phyloP scores from a whole-genome alignment of 1,140 invertebrate genomes.

The Zaprionus africanus region DNA sequence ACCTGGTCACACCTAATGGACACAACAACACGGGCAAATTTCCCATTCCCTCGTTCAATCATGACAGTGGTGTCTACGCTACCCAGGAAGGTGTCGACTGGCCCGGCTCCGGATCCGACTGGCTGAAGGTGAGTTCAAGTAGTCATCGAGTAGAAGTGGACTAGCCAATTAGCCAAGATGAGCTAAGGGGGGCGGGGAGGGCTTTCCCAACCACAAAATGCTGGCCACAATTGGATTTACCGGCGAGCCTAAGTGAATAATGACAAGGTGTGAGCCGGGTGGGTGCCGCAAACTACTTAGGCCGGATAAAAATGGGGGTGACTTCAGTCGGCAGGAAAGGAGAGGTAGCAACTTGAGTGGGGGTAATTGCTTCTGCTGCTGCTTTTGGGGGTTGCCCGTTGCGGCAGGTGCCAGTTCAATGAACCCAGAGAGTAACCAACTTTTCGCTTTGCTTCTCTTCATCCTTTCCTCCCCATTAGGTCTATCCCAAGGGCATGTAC shows the following conservation, averaged over 20 bases:
- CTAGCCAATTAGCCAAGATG: slow-evolving; percentile 39
- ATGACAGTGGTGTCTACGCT: slow-evolving; percentile 85
- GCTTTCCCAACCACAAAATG: slow-evolving; percentile 15
- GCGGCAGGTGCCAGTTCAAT: slow-evolving; percentile 38
- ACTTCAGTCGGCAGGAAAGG: not conserved
- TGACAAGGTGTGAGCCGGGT: slow-evolving; percentile 18
- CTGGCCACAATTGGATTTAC: slow-evolving; percentile 35
- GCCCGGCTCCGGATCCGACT: slow-evolving; percentile 84
- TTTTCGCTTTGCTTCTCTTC: not conserved
- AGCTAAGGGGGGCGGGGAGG: slow-evolving; percentile 24
- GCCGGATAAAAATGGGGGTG: slow-evolving; percentile 54
- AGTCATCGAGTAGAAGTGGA: slow-evolving; percentile 4
- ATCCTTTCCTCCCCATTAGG: slow-evolving; percentile 67
- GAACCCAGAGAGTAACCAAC: slow-evolving; percentile 37
- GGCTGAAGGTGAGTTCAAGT: slow-evolving; percentile 85
- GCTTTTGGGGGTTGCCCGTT: slow-evolving; percentile 22
- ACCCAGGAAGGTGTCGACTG: slow-evolving; percentile 84
- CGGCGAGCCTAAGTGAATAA: slow-evolving; percentile 39
- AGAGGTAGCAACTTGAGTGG: not conserved
- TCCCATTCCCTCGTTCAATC: slow-evolving; percentile 84
- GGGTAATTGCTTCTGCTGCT: slow-evolving; percentile 24
- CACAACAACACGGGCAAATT: slow-evolving; percentile 83
- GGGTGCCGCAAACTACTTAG: slow-evolving; percentile 56
- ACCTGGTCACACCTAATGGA: slow-evolving; percentile 83
- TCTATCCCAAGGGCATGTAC: slow-evolving; percentile 89